phyloP scores from a whole-genome alignment of 2,113 vertebrate species.

The Cathartes aura region DNA sequence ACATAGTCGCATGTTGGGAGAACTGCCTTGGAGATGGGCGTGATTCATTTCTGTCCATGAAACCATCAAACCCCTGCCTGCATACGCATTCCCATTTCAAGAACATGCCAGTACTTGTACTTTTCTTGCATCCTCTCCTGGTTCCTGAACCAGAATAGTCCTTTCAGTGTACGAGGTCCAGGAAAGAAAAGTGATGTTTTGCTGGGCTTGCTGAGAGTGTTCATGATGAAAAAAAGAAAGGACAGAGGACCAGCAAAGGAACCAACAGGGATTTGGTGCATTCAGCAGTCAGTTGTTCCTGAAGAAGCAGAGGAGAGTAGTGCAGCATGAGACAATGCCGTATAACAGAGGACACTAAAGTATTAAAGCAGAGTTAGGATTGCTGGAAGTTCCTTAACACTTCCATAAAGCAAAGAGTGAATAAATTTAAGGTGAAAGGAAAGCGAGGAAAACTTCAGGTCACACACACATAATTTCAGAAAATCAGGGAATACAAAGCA shows the following conservation, averaged over 20 bases:
- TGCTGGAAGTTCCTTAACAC: neutral
- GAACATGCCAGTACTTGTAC: neutral
- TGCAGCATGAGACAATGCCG: fast-evolving
- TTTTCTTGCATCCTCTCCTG: neutral
- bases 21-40: neutral
- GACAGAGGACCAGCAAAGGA: neutral
- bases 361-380: neutral
- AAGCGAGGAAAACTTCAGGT: neutral
- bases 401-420: neutral
- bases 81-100: neutral
- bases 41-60: neutral
- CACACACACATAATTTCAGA: neutral
- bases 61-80: neutral
- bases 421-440: neutral
- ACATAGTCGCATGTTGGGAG: fast-evolving
- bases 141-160: neutral
- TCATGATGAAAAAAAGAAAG: neutral
- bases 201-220: neutral
- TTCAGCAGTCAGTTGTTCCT: neutral
- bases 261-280: neutral
- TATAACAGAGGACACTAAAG: neutral
- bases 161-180: neutral
- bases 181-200: neutral
- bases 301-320: neutral
- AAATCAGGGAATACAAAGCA: neutral